A percentile compares a stretch with the other conserved stretches of the same genome.
phyloP scores from a whole-genome alignment of 2,113 vertebrate species.

The Colossoma macropomum region DNA sequence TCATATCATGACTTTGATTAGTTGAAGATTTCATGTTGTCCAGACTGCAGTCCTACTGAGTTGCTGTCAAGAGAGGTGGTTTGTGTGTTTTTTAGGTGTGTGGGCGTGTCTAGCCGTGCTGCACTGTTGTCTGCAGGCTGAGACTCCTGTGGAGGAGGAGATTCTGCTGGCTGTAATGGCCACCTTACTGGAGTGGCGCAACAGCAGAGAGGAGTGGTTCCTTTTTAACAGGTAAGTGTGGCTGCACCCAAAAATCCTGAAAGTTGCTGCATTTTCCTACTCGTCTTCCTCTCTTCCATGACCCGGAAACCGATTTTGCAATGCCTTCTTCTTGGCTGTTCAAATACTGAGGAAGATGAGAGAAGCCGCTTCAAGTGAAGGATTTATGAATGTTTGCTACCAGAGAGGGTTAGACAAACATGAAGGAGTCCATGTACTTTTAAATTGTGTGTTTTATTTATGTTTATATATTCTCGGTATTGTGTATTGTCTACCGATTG shows the following conservation, averaged over 20 bases:
- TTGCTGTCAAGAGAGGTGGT: background rate
- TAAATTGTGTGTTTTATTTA: too few species aligned
- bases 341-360: too few species aligned
- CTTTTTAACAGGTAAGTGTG: slow-evolving; percentile 84
- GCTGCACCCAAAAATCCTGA: background rate
- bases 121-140: slow-evolving; percentile 84
- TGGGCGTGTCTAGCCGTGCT: slow-evolving; percentile 88
- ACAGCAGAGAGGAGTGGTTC: slow-evolving; percentile 86
- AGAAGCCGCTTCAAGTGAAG: too few species aligned
- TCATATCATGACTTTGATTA: background rate
- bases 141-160: slow-evolving; percentile 79
- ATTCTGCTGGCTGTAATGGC: slow-evolving; percentile 83
- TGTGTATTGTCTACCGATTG: too few species aligned
- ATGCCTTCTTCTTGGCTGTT: too few species aligned
- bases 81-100: slow-evolving; percentile 77
- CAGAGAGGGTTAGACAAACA: too few species aligned
- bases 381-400: too few species aligned
- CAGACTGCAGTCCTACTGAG: background rate
- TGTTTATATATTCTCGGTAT: too few species aligned
- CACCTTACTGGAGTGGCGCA: slow-evolving; percentile 89
- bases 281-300: too few species aligned
- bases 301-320: too few species aligned
- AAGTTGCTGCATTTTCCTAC: too few species aligned
- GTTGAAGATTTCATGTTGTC: background rate
- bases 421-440: too few species aligned